These are phyloP conservation scores for Shargacucullia verbasci DNA, from an alignment of 2,888 invertebrate genomes.

Conservation along the genomic window DNA sequence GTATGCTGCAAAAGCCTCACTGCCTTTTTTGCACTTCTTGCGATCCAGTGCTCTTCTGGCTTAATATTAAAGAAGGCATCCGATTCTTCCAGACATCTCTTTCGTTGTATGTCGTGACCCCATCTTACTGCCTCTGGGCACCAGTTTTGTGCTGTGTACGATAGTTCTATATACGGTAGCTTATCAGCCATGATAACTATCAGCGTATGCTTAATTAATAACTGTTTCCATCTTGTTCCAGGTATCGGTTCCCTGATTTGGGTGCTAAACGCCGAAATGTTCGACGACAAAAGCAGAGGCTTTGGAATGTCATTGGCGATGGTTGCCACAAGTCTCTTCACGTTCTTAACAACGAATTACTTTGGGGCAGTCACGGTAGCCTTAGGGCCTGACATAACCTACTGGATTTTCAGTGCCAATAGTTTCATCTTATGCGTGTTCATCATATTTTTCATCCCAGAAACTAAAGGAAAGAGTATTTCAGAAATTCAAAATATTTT, in stretches of 20 bases:
- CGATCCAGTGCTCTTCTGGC: no score
- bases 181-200: no score
- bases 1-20: no score
- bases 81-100: no score
- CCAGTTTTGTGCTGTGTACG: no score
- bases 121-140: no score
- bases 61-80: no score
- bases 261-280: conserved; percentile 70
- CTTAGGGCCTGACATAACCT: conserved; percentile 68
- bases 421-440: conserved; percentile 62
- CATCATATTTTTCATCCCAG: conserved; percentile 69
- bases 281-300: conserved; percentile 60
- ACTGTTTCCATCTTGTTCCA: conserved; percentile 55
- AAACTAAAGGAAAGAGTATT: conserved; percentile 76
- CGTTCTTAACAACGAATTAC: conserved; percentile 61
- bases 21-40: no score
- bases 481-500: conserved; percentile 68
- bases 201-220: no score
- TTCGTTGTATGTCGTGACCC: no score
- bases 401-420: conserved; percentile 66
- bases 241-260: conserved; percentile 74
- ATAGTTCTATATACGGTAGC: no score
- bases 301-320: conserved; percentile 1
- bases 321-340: conserved; percentile 14
- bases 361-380: conserved; percentile 61